Base-by-base conservation (phyloP, 2,113 vertebrate genomes). In the Aptenodytes patagonicus region DNA sequence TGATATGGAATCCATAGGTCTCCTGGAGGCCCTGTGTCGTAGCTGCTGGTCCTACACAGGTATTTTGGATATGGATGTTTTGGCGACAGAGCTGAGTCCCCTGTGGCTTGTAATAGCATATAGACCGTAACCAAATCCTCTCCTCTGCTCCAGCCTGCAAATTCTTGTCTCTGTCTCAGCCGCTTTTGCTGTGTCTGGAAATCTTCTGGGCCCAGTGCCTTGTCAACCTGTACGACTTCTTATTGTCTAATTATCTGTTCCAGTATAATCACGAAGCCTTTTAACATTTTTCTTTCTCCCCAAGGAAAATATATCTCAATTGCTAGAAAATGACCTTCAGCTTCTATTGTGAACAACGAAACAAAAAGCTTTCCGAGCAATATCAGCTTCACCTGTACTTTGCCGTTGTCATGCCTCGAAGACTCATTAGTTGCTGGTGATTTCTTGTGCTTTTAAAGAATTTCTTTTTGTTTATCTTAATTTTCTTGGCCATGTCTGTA, bases 281-380 rank as follows among this genome's bases (percentile, higher is more conserved):
- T 94, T 68, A 95, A 91, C 58, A 80, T 85, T 96, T 94, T 91
- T 92, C 66, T 88, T 91, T 93, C n/a, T 90, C 86, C 69, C 38
- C 34, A 54, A 89, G 71, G 90, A 84, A 95, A 90, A 92, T 87
- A 69, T n/a, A 76, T 93, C 85, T 95, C 65, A 71, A 51, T 94
- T 85, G 83, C 83, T 69, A 57, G 54, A 90, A 94, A 93, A 81
- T 94, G 85, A 96, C 93, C 96, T 97, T 96, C 90, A 92, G 76
- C 58, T 96, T 90, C 92, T 84, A 28, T 32, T 84, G 52, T 0
- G 19, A 93, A 75, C 57, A 84, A 40, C 32, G 47, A 90, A 95
- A 76, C 51, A 81, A 72, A 89, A 94, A 84, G 14, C 34, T 90
- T 94, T 71, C 55, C 52, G 54, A 90, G 51, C 34, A 73, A 6